A percentile compares a stretch with the other conserved stretches of the same genome.
Evolutionary conservation across 2,888 invertebrate species (phyloP).

Genomic region (Polymixis lichenea): DNA sequence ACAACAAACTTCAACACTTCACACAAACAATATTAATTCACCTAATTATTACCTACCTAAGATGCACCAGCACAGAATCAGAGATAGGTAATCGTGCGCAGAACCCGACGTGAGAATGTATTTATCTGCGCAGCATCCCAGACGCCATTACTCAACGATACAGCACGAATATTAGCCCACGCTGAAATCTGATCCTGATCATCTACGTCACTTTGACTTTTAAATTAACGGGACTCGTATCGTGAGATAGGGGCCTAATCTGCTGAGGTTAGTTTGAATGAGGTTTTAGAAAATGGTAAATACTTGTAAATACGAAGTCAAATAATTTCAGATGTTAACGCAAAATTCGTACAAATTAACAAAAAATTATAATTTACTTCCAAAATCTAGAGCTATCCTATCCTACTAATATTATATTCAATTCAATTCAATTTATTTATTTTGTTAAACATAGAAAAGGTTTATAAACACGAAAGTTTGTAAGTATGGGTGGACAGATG

Average conservation of each 20-base stretch:
- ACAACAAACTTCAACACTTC: neutral
- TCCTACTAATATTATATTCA: too few species aligned
- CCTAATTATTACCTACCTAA: conserved; percentile 52
- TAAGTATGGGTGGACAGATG: too few species aligned
- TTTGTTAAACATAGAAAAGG: too few species aligned
- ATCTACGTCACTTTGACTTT: conserved; percentile 65
- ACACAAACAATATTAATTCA: conserved; percentile 33
- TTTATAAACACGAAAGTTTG: too few species aligned
- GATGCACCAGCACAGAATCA: conserved; percentile 46
- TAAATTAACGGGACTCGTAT: conserved; percentile 61
- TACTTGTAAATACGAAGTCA: neutral
- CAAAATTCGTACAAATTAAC: too few species aligned
- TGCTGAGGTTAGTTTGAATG: neutral
- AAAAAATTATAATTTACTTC: neutral
- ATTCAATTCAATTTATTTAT: too few species aligned
- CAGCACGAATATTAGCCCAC: conserved; percentile 78
- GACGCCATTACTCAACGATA: conserved; percentile 80
- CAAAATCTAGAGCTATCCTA: neutral
- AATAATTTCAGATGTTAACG: neutral
- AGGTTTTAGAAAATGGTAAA: neutral
- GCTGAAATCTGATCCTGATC: conserved; percentile 74
- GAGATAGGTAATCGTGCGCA: conserved; percentile 63
- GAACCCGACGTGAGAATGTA: conserved; percentile 70
- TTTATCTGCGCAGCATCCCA: conserved; percentile 76
- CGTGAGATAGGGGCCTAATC: conserved; percentile 50